Evolutionary conservation across 2,797 vertebrate genomes (phyloP), one percentile per base, ranked within the genome.

Genomic region (Etheostoma perlongum): DNA sequence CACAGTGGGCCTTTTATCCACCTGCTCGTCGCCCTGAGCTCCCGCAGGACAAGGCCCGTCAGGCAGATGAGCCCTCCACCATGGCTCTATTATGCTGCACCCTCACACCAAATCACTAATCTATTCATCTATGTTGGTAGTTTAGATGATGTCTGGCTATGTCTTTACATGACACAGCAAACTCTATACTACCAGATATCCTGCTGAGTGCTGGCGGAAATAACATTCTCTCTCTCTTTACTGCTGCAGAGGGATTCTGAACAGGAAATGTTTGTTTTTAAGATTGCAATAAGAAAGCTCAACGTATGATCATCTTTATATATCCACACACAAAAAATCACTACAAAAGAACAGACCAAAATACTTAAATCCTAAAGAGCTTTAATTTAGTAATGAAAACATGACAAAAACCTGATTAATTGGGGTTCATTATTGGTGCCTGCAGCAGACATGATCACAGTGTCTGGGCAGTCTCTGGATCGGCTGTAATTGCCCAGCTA

Each of bases 1-100:
- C 85, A 77, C 88, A 81, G 89, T 44, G 72, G 87, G 85, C 65
- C 82, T 79, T 60, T 80, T 72, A 73, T 87, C 81, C 83, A 82
- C 91, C 88, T 85, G 89, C 88, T 75, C 81, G 80, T 78, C 4
- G 62, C 65, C 76, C 68, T 15, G 71, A 79, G 82, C 81, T 84
- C 85, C 87, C 85, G 61, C 79, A 85, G 80, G 85, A 88, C 55
- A 11, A 23, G 72, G 76, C 67, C 65, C 15, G 9, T 48, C 60
- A 67, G 70, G 66, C 84, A 76, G 85, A 88, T 27, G 10, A 79
- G 79, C 54, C 58, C 78, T 76, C 66, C 71, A 53, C 69, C 27
- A 33, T 10, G 51, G 63, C 66, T 77, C 57, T 64, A 36, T 58
- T 69, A 2, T n/a, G 25, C 78, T 74, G 60, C 71, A 47, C 64